phyloP scores from a whole-genome alignment of 1,140 invertebrate species.

The Drosophila orosa region DNA sequence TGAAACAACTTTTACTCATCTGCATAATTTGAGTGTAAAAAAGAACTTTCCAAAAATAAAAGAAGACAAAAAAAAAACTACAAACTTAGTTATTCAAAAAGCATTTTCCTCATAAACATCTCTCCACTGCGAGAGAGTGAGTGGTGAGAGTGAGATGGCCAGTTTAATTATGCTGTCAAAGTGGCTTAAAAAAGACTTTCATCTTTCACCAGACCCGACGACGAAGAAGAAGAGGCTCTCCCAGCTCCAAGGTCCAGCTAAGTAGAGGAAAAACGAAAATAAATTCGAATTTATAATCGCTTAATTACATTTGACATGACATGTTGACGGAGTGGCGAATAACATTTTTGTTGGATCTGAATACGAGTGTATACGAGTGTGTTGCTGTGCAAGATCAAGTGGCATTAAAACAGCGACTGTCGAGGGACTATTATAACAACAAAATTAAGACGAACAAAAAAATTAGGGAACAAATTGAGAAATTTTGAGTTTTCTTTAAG shows the following conservation, averaged over 20 bases:
- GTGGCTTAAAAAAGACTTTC: slow-evolving; percentile 76
- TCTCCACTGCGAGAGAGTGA: slow-evolving; percentile 4
- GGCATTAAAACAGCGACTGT: slow-evolving; percentile 58
- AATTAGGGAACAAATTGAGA: not conserved
- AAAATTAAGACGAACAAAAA: slow-evolving; percentile 1
- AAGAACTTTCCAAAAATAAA: slow-evolving; percentile 4
- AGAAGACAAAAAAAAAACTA: not conserved
- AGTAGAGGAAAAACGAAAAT: slow-evolving; percentile 52
- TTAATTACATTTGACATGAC: slow-evolving; percentile 81
- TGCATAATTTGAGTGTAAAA: slow-evolving; percentile 59
- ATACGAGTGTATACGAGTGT: slow-evolving; percentile 13
- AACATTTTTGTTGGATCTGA: slow-evolving; percentile 38
- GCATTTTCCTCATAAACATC: slow-evolving; percentile 68
- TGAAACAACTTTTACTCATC: slow-evolving; percentile 69
- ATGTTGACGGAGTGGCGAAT: slow-evolving; percentile 73
- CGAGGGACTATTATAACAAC: slow-evolving; percentile 30
- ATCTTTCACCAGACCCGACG: slow-evolving; percentile 65
- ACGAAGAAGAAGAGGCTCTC: slow-evolving; percentile 20
- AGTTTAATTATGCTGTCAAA: slow-evolving; percentile 81
- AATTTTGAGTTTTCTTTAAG: not conserved
- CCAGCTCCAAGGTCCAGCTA: slow-evolving; percentile 44
- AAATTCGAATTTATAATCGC: slow-evolving; percentile 77
- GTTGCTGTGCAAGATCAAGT: slow-evolving; percentile 57
- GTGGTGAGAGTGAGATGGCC: slow-evolving; percentile 25
- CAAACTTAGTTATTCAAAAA: slow-evolving; percentile 61